phyloP scores from a whole-genome alignment of 2,797 vertebrate genomes.

The Hippocampus kuda region DNA sequence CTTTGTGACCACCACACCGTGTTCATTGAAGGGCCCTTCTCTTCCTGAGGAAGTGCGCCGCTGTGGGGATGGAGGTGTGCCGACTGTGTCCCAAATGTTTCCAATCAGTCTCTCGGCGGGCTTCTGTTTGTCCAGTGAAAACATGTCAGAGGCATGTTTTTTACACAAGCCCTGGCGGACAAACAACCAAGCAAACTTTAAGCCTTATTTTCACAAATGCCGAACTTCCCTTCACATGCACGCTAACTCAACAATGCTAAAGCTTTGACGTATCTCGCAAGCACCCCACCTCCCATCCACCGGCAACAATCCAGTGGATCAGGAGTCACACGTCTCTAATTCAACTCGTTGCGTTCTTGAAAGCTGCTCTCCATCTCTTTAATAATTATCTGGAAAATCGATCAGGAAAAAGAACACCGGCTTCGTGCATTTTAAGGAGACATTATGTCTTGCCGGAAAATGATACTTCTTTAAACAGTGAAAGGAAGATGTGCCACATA shows the following conservation, averaged over 20 bases:
- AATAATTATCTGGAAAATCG: background rate
- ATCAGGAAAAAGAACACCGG: background rate
- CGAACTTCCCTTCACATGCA: constrained; percentile 22
- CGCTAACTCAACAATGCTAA: constrained; percentile 28
- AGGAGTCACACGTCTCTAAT: background rate
- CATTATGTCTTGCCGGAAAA: background rate
- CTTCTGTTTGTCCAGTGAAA: constrained; percentile 30
- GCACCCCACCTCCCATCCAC: constrained; percentile 25
- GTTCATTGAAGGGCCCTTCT: constrained; percentile 38
- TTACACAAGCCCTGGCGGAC: constrained; percentile 17
- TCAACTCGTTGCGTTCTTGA: background rate
- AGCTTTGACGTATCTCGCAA: constrained; percentile 15
- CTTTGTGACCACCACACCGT: constrained; percentile 58
- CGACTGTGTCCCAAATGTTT: constrained; percentile 51
- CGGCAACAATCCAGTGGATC: constrained; percentile 13
- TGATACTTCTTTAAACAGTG: background rate
- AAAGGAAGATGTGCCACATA: no score
- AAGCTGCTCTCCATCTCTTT: background rate
- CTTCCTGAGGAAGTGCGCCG: constrained; percentile 63
- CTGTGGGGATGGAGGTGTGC: constrained; percentile 20
- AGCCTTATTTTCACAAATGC: constrained; percentile 31
- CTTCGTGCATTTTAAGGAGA: background rate
- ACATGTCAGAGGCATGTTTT: constrained; percentile 18
- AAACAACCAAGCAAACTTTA: constrained; percentile 24
- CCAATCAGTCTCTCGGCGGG: constrained; percentile 43